Evolutionary conservation across 2,888 invertebrate genomes (phyloP).

Genomic region (Chrysolina oricalcia): DNA sequence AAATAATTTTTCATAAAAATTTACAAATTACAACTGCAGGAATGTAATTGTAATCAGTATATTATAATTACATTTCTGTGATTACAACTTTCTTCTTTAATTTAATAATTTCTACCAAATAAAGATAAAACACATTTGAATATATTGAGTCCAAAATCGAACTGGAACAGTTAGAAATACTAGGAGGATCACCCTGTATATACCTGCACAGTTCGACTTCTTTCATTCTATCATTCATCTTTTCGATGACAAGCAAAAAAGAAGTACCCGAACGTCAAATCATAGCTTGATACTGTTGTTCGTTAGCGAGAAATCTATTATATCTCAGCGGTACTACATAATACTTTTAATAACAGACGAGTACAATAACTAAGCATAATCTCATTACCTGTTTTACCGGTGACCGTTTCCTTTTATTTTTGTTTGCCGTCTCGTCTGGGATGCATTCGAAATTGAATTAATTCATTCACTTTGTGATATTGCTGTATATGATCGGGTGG

Average conservation of each 20-base stretch:
- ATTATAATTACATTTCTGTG: too few relatives aligned
- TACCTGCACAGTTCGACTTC: not conserved
- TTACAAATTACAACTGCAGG: too few relatives aligned
- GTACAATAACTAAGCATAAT: not conserved
- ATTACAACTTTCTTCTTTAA: too few relatives aligned
- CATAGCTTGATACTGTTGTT: constrained; percentile 45
- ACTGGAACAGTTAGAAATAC: too few relatives aligned
- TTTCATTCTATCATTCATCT: not conserved
- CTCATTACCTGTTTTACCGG: not conserved
- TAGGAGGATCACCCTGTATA: not conserved
- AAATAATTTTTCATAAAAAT: too few relatives aligned
- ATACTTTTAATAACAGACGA: constrained; percentile 22
- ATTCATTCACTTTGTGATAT: not conserved
- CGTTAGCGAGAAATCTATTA: constrained; percentile 47
- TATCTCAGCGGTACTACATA: constrained; percentile 13
- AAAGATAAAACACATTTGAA: too few relatives aligned
- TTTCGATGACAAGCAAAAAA: not conserved
- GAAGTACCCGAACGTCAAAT: constrained; percentile 21
- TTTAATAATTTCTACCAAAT: too few relatives aligned
- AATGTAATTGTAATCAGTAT: too few relatives aligned
- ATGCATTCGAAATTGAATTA: constrained; percentile 4
- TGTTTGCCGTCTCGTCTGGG: constrained; percentile 1
- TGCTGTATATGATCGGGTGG: not conserved
- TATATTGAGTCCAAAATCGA: too few relatives aligned
- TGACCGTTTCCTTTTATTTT: not conserved